These are phyloP conservation scores for Beris chalybata DNA, from an alignment of 2,888 invertebrate species.

Conservation along the genomic window DNA sequence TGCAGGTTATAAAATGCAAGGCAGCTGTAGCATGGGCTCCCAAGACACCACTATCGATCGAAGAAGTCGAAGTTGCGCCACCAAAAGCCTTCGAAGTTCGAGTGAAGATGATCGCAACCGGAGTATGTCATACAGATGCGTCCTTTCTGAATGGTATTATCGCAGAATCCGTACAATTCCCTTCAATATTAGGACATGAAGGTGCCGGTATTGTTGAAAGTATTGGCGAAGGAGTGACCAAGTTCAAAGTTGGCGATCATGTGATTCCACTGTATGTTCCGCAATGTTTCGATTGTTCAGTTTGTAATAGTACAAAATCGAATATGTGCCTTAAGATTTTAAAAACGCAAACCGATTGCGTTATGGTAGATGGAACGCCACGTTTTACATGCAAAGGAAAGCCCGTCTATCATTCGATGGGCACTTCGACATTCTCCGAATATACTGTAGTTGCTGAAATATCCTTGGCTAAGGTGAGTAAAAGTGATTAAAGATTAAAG, in stretches of 20 bases:
- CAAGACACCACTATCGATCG: conserved; percentile 84
- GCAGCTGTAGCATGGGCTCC: conserved; percentile 98
- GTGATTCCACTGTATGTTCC: conserved; percentile 97
- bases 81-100: conserved; percentile 93
- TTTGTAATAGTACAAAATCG: conserved; percentile 92
- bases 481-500: not conserved
- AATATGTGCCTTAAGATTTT: conserved; percentile 96
- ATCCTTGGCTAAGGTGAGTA: conserved; percentile 82
- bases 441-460: conserved; percentile 95
- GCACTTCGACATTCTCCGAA: conserved; percentile 92
- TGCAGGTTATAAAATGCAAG: conserved; percentile 80
- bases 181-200: conserved; percentile 94
- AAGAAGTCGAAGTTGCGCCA: conserved; percentile 91
- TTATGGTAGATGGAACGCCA: conserved; percentile 89
- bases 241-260: conserved; percentile 88
- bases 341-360: conserved; percentile 79
- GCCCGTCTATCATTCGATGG: conserved; percentile 89
- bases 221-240: conserved; percentile 90
- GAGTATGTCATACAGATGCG: conserved; percentile 91
- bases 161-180: conserved; percentile 85
- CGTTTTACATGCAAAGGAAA: conserved; percentile 72
- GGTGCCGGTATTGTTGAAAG: conserved; percentile 96
- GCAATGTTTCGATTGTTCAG: conserved; percentile 95
- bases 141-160: conserved; percentile 86
- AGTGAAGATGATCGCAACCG: conserved; percentile 77